Evolutionary conservation across 2,888 invertebrate species (phyloP), one percentile per base, ranked within the genome.

Genomic region (Euproctis similis): DNA sequence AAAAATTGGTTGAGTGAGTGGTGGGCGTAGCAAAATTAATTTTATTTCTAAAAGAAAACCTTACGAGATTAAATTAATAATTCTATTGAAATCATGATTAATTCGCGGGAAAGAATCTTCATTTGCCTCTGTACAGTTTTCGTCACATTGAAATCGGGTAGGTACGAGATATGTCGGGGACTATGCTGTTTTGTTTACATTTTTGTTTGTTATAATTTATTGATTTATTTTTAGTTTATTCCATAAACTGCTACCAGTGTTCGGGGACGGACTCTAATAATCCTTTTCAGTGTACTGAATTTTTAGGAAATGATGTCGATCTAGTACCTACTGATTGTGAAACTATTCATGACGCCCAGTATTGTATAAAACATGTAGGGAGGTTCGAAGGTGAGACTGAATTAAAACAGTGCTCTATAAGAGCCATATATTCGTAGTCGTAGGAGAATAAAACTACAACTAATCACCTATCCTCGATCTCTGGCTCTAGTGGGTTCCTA

Each of bases 361-460:
- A 90, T 73, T 98, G 98, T 75, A 89, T 98, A 50, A 98, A 98
- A 85, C 94, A 95, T 59, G 92, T 94, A 36, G 97, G 97, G 42
- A 88, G 97, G 62, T 94, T 88, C 57, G 95, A 94, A 92, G 95
- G 94, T 93, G 86, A 85, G 75, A 10, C 8, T 11, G 28, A 20
- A 24, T 5, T 21, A 10, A 10, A 2, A 10, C 10, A 8, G 21
- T 11, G 4, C 11, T 6, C 2, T 6, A 21, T 21, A 10, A 21
- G 4, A 5, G 10, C 21, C 21, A 21, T 10, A 21, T 20, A 5
- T n/a, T n/a, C n/a, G n/a, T n/a, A n/a, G n/a, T n/a, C n/a, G n/a
- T n/a, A n/a, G n/a, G n/a, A n/a, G n/a, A n/a, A n/a, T n/a, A n/a
- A n/a, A n/a, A n/a, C n/a, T n/a, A n/a, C n/a, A n/a, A n/a, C n/a